Evolutionary conservation across 2,888 invertebrate species (phyloP).

Genomic region (Caenorhabditis angaria): DNA sequence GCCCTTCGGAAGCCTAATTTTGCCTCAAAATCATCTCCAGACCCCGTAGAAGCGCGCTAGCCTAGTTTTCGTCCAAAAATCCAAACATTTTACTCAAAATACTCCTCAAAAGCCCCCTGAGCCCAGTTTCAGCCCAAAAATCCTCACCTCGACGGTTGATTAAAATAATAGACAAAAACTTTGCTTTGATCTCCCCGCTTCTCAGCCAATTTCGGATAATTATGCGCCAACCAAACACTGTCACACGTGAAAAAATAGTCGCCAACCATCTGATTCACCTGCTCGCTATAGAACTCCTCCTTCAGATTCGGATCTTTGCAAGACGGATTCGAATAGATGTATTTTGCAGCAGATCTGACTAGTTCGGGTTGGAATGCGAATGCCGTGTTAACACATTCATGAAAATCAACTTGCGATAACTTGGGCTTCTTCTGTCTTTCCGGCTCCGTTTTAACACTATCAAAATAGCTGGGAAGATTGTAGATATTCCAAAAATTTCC

Average conservation of each 20-base stretch:
- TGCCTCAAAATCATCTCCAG: no score
- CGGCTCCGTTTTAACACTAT: slow-evolving; percentile 30
- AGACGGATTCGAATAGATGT: slow-evolving; percentile 63
- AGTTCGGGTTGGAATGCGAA: slow-evolving; percentile 64
- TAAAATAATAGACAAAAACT: slow-evolving; percentile 71
- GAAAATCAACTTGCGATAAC: slow-evolving; percentile 50
- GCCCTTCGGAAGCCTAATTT: no score
- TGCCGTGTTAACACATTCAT: slow-evolving; percentile 65
- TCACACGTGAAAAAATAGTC: slow-evolving; percentile 85
- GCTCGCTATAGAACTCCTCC: slow-evolving; percentile 65
- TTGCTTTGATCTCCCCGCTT: slow-evolving; percentile 55
- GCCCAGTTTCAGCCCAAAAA: no score
- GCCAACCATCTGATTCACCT: slow-evolving; percentile 77
- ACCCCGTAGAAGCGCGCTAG: no score
- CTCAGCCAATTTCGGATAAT: slow-evolving; percentile 50
- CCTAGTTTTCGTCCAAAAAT: no score
- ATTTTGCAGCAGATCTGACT: slow-evolving; percentile 65
- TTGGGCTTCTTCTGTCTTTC: neutral
- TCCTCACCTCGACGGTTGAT: slow-evolving; percentile 62
- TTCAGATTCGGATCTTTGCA: slow-evolving; percentile 45
- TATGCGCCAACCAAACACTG: slow-evolving; percentile 67
- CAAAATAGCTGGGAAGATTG: slow-evolving; percentile 68
- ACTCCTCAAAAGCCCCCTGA: no score
- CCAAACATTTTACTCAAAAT: no score
- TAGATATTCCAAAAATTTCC: slow-evolving; percentile 74